Conservation (phyloP, 1,140 invertebrate species). For the Drosophila melanogaster region Release_6_plus_ISO1_MT NT_037436.4:6861001-6861500, state of each 20-base stretch:
- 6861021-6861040: slow-evolving; percentile 66
- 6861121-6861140: slow-evolving; percentile 70
- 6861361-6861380: too few species aligned
- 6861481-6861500: slow-evolving; percentile 45
- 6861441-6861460: slow-evolving; percentile 12
- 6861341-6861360: too few species aligned
- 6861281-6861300: too few species aligned
- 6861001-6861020: slow-evolving; percentile 64
- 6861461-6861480: slow-evolving; percentile 52
- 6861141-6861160: not conserved
- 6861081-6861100: slow-evolving; percentile 47
- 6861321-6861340: too few species aligned
- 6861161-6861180: not conserved
- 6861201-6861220: slow-evolving; percentile 73
- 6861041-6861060: slow-evolving; percentile 20
- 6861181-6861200: slow-evolving; percentile 6
- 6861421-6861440: too few species aligned
- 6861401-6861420: too few species aligned
- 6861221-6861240: slow-evolving; percentile 78
- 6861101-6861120: slow-evolving; percentile 59
- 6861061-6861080: slow-evolving; percentile 23
- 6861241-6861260: slow-evolving; percentile 62
- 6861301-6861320: too few species aligned
- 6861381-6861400: too few species aligned
- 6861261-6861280: slow-evolving; percentile 10